Conservation (phyloP, 2,797 vertebrate species). For the Pogoniulus pusillus region DNA sequence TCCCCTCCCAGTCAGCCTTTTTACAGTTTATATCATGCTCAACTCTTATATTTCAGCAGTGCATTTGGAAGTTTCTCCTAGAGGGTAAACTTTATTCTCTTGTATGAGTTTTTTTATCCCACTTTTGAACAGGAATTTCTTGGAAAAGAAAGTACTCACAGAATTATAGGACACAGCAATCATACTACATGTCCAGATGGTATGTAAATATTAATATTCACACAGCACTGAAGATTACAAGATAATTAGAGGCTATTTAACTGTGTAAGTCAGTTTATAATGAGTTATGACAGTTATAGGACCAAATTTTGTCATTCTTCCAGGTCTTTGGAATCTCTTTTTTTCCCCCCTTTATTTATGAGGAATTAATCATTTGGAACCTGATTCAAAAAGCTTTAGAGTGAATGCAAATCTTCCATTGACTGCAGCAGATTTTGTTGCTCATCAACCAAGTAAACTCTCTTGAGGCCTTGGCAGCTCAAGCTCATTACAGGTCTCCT, state of each 20-base stretch:
- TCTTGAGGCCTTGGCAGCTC: background rate
- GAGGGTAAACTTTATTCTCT: constrained; percentile 20
- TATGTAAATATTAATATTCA: constrained; percentile 72
- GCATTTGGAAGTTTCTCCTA: constrained; percentile 21
- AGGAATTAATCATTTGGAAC: constrained; percentile 31
- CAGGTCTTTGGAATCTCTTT: constrained; percentile 44
- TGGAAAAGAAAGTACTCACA: constrained; percentile 51
- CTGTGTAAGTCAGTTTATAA: constrained; percentile 57
- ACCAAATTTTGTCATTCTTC: constrained; percentile 47
- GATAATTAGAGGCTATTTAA: constrained; percentile 35
- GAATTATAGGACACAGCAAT: constrained; percentile 5
- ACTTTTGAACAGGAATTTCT: constrained; percentile 49
- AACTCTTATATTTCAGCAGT: constrained; percentile 34
- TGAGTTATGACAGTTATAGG: constrained; percentile 41
- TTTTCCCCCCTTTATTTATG: constrained; percentile 6
- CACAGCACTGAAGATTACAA: constrained; percentile 42
- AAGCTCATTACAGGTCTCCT: background rate
- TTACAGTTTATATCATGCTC: constrained; percentile 41
- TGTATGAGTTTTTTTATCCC: constrained; percentile 35
- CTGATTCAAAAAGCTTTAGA: background rate
- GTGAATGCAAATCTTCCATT: constrained; percentile 9
- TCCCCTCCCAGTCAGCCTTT: background rate
- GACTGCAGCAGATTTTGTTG: constrained; percentile 1
- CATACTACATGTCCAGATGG: constrained; percentile 13
- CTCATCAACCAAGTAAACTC: background rate